Evolutionary conservation across 1,140 invertebrate genomes (phyloP).

Genomic region (Drosophila tropicalis): DNA sequence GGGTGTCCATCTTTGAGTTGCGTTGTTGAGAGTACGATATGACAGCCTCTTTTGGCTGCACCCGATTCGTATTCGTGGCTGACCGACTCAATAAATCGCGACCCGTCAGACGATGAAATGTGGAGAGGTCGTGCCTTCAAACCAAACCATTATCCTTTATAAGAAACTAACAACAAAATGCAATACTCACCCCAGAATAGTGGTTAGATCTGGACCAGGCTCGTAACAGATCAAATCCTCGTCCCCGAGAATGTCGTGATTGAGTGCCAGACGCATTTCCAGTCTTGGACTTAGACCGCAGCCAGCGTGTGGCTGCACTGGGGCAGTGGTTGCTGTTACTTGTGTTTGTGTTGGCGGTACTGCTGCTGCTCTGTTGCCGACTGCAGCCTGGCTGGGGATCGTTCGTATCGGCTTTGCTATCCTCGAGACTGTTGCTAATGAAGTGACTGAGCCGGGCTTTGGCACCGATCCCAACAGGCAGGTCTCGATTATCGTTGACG

Average conservation of each 20-base stretch:
- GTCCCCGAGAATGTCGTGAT: slow-evolving; percentile 83
- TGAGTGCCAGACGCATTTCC: slow-evolving; percentile 86
- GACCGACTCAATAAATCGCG: slow-evolving; percentile 83
- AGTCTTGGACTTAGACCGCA: slow-evolving; percentile 85
- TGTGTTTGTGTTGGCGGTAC: slow-evolving; percentile 44
- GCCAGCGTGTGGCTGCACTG: slow-evolving; percentile 65
- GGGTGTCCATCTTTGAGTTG: slow-evolving; percentile 84
- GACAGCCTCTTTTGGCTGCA: slow-evolving; percentile 83
- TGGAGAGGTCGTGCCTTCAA: slow-evolving; percentile 83
- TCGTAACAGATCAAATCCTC: slow-evolving; percentile 83
- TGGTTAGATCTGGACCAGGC: slow-evolving; percentile 83
- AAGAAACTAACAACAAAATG: neutral
- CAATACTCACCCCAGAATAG: slow-evolving; percentile 79
- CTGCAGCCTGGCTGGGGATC: slow-evolving; percentile 58
- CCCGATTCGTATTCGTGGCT: slow-evolving; percentile 79
- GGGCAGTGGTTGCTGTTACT: slow-evolving; percentile 84
- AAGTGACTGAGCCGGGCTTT: slow-evolving; percentile 71
- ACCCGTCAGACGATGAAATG: slow-evolving; percentile 83
- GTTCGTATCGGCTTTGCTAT: slow-evolving; percentile 82
- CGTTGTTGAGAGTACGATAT: slow-evolving; percentile 83
- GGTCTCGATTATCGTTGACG: slow-evolving; percentile 83
- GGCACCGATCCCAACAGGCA: slow-evolving; percentile 73
- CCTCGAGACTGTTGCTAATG: slow-evolving; percentile 83
- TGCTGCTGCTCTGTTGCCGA: neutral
- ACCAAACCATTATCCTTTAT: neutral